Conservation (phyloP, 2,888 invertebrate species). For the Torymus aiolomorphi region DNA sequence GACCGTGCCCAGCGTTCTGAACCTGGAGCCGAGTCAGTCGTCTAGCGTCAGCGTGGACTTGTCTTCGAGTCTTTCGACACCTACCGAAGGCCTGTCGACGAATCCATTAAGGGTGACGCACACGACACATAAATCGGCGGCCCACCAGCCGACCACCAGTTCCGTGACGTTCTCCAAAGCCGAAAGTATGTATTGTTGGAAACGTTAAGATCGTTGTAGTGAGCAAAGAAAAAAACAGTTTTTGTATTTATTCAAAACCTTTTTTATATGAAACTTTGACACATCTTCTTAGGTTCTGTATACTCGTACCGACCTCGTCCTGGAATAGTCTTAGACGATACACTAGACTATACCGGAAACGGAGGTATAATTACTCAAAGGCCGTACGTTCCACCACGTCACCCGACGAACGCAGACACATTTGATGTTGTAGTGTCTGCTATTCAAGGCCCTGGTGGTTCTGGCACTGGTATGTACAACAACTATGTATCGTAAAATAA, state of each 20-base stretch:
- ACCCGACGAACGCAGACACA: slow-evolving; percentile 82
- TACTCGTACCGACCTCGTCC: slow-evolving; percentile 86
- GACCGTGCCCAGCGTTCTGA: slow-evolving; percentile 40
- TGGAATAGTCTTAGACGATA: slow-evolving; percentile 90
- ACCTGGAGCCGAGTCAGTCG: slow-evolving; percentile 65
- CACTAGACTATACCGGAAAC: slow-evolving; percentile 74
- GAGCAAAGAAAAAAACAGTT: background rate
- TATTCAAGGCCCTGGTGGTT: slow-evolving; percentile 86
- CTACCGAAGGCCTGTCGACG: slow-evolving; percentile 69
- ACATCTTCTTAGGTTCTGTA: slow-evolving; percentile 37
- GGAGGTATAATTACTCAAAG: slow-evolving; percentile 76
- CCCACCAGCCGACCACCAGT: slow-evolving; percentile 58
- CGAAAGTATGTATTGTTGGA: slow-evolving; percentile 60
- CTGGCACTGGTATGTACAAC: slow-evolving; percentile 67
- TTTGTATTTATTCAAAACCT: background rate
- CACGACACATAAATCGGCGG: background rate
- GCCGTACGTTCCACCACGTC: slow-evolving; percentile 74
- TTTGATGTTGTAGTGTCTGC: slow-evolving; percentile 93
- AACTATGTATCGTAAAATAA: too few relatives aligned
- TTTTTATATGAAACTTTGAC: too few relatives aligned
- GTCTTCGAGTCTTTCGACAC: slow-evolving; percentile 65
- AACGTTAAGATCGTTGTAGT: too few relatives aligned
- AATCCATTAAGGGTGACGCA: slow-evolving; percentile 55
- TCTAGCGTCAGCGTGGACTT: slow-evolving; percentile 21
- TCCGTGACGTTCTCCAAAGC: slow-evolving; percentile 66